Evolutionary conservation across 2,113 vertebrate species (phyloP).

Genomic region (Thomomys bottae): DNA sequence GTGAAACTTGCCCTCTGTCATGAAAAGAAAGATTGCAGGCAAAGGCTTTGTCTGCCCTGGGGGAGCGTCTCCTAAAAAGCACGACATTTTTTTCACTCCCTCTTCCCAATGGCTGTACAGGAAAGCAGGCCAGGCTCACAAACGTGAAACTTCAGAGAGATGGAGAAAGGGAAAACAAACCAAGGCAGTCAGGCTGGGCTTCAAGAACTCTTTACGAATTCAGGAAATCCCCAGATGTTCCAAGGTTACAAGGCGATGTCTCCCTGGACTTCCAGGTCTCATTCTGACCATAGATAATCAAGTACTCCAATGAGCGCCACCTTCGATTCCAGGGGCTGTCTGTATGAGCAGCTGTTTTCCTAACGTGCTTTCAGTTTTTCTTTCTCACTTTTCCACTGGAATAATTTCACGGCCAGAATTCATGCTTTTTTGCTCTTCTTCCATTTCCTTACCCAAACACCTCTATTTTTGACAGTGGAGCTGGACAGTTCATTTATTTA

Average conservation of each 20-base stretch:
- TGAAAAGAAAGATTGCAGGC: not conserved
- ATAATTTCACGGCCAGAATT: not conserved
- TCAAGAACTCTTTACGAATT: not conserved
- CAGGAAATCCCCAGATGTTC: constrained; percentile 38
- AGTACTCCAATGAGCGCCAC: not conserved
- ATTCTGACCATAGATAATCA: not conserved
- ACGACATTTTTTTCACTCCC: fast-evolving
- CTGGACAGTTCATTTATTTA: not conserved
- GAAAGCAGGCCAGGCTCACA: not conserved
- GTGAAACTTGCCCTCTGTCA: constrained; percentile 69
- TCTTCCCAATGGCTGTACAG: fast-evolving
- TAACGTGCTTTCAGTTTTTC: not conserved
- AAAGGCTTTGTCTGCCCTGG: fast-evolving
- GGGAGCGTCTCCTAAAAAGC: too few species aligned
- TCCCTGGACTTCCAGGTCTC: not conserved
- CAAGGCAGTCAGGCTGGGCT: not conserved
- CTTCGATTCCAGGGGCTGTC: not conserved
- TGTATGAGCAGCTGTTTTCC: not conserved
- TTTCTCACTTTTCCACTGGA: constrained; percentile 16
- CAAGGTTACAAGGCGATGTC: not conserved
- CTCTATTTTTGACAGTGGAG: not conserved
- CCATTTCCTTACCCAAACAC: not conserved
- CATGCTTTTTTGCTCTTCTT: not conserved
- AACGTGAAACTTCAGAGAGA: not conserved
- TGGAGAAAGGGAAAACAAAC: not conserved